Conservation (phyloP, 2,888 invertebrate genomes). For the Eucera pruinosa region DNA sequence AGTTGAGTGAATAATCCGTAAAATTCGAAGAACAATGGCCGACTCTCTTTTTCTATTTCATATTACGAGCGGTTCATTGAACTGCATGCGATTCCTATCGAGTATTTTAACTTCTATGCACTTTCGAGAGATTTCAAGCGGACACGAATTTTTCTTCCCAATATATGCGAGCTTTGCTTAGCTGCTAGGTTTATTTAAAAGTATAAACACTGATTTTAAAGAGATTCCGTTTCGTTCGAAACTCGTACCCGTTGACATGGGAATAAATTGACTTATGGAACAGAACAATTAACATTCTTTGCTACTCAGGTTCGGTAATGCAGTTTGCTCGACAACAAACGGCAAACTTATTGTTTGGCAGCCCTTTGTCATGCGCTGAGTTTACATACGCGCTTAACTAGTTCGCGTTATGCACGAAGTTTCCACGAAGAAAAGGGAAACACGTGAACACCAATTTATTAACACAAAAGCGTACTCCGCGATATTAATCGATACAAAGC, state of each 20-base stretch:
- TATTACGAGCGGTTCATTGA: no score
- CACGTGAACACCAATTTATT: constrained; percentile 6
- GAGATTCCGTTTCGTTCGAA: not conserved
- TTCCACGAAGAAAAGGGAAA: constrained; percentile 14
- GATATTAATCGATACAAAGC: not conserved
- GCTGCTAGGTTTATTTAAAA: no score
- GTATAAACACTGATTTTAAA: not conserved
- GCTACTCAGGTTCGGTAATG: constrained; percentile 2
- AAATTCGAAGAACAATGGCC: no score
- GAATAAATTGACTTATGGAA: not conserved
- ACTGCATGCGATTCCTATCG: no score
- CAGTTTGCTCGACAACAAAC: constrained; percentile 21
- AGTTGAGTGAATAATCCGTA: no score
- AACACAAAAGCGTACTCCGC: not conserved
- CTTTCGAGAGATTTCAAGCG: no score
- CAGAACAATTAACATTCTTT: constrained; percentile 1
- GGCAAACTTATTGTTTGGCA: constrained; percentile 8
- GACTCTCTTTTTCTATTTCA: no score
- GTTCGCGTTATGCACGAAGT: not conserved
- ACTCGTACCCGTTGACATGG: not conserved
- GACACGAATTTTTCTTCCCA: no score
- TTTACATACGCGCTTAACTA: constrained; percentile 17
- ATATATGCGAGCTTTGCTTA: no score
- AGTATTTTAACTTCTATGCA: no score
- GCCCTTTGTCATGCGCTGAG: constrained; percentile 20